A percentile compares a stretch with the other conserved stretches of the same genome.
These are phyloP conservation scores for Eupsilia transversa DNA, from an alignment of 2,888 invertebrate species.

Conservation along the genomic window DNA sequence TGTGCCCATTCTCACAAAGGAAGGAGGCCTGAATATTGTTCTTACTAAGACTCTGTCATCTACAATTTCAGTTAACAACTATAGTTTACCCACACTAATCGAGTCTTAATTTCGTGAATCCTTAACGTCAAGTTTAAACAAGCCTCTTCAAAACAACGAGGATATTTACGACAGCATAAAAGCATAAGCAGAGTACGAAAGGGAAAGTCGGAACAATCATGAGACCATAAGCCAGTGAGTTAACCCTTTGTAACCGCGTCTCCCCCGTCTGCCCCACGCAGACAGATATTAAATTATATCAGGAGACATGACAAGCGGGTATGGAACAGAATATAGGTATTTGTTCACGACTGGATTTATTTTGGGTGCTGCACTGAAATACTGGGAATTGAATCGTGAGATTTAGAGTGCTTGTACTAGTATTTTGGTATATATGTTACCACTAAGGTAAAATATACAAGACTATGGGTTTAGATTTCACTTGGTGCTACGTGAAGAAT, in stretches of 20 bases:
- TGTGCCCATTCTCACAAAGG: too few species aligned
- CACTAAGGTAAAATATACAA: too few species aligned
- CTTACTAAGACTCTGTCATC: too few species aligned
- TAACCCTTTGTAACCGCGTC: slow-evolving; percentile 52
- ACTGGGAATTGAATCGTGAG: slow-evolving; percentile 22
- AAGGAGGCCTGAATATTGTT: background rate
- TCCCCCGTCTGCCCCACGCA: slow-evolving; percentile 35
- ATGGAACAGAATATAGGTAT: slow-evolving; percentile 53
- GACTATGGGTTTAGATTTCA: background rate
- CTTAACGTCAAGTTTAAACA: slow-evolving; percentile 8
- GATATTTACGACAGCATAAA: slow-evolving; percentile 33
- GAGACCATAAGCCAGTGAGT: slow-evolving; percentile 44
- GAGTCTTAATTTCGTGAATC: slow-evolving; percentile 2
- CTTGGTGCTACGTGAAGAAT: background rate
- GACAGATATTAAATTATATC: slow-evolving; percentile 63
- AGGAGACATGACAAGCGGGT: slow-evolving; percentile 55
- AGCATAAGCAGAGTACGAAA: slow-evolving; percentile 16
- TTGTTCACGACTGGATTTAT: slow-evolving; percentile 53
- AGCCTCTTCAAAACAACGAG: slow-evolving; percentile 7
- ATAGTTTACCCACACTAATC: background rate
- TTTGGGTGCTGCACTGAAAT: slow-evolving; percentile 33
- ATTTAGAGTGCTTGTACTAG: slow-evolving; percentile 4
- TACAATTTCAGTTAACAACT: background rate
- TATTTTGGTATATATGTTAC: too few species aligned
- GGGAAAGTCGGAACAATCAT: slow-evolving; percentile 39